Evolutionary conservation across 30 jellyfish, hydroid and myxozoan species (phyloP).

Genomic region (Chironex yamaguchii): DNA sequence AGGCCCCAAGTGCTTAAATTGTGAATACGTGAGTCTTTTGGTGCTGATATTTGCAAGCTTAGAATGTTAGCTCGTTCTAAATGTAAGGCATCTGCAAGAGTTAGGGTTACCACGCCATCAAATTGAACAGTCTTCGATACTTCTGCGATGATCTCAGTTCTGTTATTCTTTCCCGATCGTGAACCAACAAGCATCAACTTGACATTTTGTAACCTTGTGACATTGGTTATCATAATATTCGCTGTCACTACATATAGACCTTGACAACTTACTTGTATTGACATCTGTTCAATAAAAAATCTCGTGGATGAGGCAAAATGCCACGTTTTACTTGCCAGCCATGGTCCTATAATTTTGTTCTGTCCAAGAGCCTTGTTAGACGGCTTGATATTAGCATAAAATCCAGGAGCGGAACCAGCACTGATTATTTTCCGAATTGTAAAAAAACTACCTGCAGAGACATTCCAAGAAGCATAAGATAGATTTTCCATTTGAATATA

Average conservation of each 20-base stretch:
- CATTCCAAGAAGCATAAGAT: background rate
- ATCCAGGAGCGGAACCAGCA: background rate
- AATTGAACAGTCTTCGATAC: background rate
- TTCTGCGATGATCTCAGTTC: background rate
- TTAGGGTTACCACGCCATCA: background rate
- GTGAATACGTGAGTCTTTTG: background rate
- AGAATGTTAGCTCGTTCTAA: background rate
- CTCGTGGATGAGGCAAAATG: slow-evolving; percentile 64
- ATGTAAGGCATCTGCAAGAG: background rate
- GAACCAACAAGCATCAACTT: background rate
- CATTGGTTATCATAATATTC: slow-evolving; percentile 15
- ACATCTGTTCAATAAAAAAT: slow-evolving; percentile 24
- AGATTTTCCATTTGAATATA: no score
- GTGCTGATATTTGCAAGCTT: no score
- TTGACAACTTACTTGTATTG: slow-evolving; percentile 62
- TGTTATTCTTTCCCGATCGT: background rate
- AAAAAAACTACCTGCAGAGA: background rate
- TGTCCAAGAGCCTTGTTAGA: background rate
- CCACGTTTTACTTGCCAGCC: slow-evolving; percentile 52
- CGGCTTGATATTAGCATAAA: background rate
- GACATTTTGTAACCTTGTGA: background rate
- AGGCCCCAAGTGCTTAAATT: background rate
- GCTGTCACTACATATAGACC: slow-evolving; percentile 63
- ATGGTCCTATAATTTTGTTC: background rate
- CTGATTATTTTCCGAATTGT: background rate